A percentile compares a stretch with the other conserved stretches of the same genome.
phyloP scores from a whole-genome alignment of 30 jellyfish, hydroid and myxozoan genomes.

The Chrysaora quinquecirrha region DNA sequence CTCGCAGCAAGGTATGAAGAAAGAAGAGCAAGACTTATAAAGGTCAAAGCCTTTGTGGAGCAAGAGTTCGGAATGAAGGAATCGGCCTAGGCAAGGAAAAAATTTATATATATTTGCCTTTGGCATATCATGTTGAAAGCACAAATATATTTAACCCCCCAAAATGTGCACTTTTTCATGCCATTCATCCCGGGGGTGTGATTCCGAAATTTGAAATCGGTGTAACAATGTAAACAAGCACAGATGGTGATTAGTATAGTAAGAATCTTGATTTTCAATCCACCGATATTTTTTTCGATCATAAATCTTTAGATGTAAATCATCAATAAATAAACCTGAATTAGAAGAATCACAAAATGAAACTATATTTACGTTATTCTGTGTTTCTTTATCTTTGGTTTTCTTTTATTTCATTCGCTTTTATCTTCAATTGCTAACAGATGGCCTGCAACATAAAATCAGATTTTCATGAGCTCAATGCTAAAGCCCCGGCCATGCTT shows the following conservation, averaged over 20 bases:
- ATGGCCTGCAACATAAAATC: slow-evolving; percentile 33
- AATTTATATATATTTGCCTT: too few relatives aligned
- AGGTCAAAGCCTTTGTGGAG: slow-evolving; percentile 1
- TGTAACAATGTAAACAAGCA: background rate
- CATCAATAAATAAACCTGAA: background rate
- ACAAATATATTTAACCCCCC: too few relatives aligned
- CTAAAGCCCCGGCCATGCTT: too few relatives aligned
- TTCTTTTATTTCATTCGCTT: background rate
- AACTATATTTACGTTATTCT: background rate
- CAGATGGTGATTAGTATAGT: too few relatives aligned
- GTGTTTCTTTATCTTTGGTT: background rate
- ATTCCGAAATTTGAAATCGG: too few relatives aligned
- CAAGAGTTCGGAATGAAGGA: background rate
- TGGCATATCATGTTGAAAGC: too few relatives aligned
- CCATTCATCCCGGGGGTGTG: too few relatives aligned
- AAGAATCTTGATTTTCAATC: background rate
- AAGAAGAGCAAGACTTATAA: slow-evolving; percentile 12
- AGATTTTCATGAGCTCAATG: too few relatives aligned
- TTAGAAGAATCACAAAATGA: background rate
- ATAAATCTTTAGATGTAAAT: too few relatives aligned
- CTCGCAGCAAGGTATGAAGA: slow-evolving; percentile 1
- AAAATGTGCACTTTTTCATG: too few relatives aligned
- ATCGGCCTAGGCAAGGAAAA: background rate
- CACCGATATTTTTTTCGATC: background rate
- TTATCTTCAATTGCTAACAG: slow-evolving; percentile 36